A percentile compares a stretch with the other conserved stretches of the same genome.
Conservation (phyloP, 2,888 invertebrate species). For the Rugalucina vietnamica region DNA sequence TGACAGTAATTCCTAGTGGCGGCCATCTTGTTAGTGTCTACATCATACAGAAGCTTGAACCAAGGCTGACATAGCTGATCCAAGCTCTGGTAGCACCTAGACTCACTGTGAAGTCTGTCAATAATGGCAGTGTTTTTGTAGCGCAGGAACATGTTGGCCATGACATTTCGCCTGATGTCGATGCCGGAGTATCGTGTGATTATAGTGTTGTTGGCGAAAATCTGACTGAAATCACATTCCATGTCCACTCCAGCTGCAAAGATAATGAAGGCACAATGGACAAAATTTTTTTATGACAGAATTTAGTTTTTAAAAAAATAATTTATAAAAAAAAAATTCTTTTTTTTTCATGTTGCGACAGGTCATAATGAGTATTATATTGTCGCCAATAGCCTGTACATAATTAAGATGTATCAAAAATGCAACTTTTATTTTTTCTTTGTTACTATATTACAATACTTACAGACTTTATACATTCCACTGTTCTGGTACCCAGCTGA, state of each 20-base stretch:
- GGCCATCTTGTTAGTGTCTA: background rate
- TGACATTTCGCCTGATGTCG: background rate
- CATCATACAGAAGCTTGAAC: background rate
- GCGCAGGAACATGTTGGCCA: background rate
- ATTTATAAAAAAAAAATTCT: too few relatives aligned
- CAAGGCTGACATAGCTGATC: conserved; percentile 1
- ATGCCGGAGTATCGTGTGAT: background rate
- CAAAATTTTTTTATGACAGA: too few relatives aligned
- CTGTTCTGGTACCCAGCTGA: background rate
- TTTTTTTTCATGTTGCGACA: too few relatives aligned
- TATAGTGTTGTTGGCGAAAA: background rate
- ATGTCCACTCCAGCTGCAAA: background rate
- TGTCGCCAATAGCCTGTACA: too few relatives aligned
- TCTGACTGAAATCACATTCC: background rate
- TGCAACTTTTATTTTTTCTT: too few relatives aligned
- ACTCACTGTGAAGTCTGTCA: background rate
- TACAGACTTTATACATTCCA: background rate
- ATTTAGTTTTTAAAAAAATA: too few relatives aligned
- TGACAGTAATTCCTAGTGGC: background rate
- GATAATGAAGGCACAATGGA: background rate
- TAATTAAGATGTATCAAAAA: too few relatives aligned
- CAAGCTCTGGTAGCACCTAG: background rate
- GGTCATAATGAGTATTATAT: too few relatives aligned
- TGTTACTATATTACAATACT: too few relatives aligned
- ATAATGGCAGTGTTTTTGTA: background rate